Conservation (phyloP, 2,797 vertebrate species). For the Gallinago solitaria region DNA sequence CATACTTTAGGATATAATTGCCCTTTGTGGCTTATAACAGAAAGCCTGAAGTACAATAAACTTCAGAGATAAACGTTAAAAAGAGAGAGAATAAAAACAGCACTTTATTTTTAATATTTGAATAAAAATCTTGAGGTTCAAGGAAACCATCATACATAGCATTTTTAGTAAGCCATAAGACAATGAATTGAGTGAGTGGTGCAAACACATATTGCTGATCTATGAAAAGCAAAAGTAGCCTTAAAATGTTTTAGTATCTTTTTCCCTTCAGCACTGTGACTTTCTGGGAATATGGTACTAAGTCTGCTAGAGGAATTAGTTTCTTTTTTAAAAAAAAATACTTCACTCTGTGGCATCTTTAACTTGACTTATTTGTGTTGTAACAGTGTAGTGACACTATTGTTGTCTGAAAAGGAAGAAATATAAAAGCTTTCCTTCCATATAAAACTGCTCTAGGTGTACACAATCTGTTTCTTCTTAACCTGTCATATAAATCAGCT, state of each 20-base stretch:
- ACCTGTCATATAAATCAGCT: neutral
- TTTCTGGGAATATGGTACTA: neutral
- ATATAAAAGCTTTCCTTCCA: neutral
- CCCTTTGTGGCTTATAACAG: constrained; percentile 25
- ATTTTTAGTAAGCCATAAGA: neutral
- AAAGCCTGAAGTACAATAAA: constrained; percentile 38
- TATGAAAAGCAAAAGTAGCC: neutral
- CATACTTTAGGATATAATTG: constrained; percentile 56
- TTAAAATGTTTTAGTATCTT: constrained; percentile 7
- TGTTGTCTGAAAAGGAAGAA: neutral
- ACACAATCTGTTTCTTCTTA: neutral
- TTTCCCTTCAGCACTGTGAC: neutral
- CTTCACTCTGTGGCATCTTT: neutral
- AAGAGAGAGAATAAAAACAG: constrained; percentile 14
- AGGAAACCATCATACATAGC: neutral
- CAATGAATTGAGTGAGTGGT: neutral
- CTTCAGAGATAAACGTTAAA: constrained; percentile 27
- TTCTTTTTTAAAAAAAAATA: neutral
- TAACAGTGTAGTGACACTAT: neutral
- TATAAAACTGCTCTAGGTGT: neutral
- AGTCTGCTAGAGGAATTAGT: neutral
- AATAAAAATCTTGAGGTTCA: neutral
- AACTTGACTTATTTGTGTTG: neutral
- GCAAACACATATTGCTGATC: neutral
- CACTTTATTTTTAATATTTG: constrained; percentile 43